Conservation (phyloP, 2,113 vertebrate species). For the Bos taurus region DNA sequence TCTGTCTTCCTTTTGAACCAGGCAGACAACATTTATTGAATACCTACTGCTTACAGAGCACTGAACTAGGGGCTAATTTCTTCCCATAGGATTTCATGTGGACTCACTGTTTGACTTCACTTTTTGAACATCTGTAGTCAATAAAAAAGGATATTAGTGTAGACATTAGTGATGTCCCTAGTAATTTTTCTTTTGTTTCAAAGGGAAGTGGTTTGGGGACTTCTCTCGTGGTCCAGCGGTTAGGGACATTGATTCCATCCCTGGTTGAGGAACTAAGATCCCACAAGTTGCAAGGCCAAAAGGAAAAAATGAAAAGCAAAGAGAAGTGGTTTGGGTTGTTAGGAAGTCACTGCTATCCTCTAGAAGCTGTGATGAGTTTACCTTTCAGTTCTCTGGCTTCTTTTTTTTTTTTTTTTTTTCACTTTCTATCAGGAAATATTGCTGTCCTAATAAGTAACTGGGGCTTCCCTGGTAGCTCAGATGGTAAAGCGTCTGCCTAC, state of each 20-base stretch:
- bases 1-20: background rate
- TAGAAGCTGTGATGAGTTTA: background rate
- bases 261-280: background rate
- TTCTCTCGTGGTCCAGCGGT: background rate
- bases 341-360: background rate
- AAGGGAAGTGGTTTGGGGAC: background rate
- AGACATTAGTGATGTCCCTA: background rate
- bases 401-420: too few relatives aligned
- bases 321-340: background rate
- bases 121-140: background rate
- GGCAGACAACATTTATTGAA: background rate
- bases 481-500: too few relatives aligned
- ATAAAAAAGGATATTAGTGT: background rate
- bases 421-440: background rate
- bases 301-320: background rate
- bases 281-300: background rate
- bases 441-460: background rate
- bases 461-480: too few relatives aligned
- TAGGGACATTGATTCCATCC: background rate
- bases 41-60: background rate
- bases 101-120: background rate
- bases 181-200: background rate
- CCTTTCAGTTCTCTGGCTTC: background rate
- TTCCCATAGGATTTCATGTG: background rate
- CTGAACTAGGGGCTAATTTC: background rate